Conservation (phyloP, 2,888 invertebrate genomes). For the Zaprionus obscuricornis region DNA sequence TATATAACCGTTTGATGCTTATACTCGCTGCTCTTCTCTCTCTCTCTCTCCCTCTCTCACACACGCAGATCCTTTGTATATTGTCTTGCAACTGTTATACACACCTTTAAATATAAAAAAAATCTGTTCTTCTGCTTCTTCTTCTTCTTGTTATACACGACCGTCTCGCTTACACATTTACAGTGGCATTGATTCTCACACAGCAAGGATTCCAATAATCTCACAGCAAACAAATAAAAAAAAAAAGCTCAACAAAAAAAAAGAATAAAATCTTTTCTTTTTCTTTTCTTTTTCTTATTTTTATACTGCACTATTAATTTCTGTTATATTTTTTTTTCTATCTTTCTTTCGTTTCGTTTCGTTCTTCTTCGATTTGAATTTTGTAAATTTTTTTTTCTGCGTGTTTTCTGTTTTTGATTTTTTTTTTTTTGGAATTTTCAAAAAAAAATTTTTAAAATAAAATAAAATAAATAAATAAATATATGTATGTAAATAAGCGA, state of each 20-base stretch:
- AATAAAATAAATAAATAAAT: no score
- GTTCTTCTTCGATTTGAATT: no score
- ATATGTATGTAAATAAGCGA: no score
- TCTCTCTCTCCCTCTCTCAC: not conserved
- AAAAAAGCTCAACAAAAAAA: slow-evolving; percentile 7
- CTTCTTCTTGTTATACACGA: not conserved
- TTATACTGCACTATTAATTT: not conserved
- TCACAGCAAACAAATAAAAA: no score
- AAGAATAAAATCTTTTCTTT: not conserved
- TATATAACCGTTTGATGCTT: slow-evolving; percentile 40
- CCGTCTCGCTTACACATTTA: no score
- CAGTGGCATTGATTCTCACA: no score
- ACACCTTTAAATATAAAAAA: not conserved
- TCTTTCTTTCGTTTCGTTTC: not conserved
- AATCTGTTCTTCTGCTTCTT: not conserved
- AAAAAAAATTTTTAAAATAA: not conserved
- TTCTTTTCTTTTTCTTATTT: not conserved
- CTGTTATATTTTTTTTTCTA: not conserved
- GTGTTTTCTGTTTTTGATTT: no score
- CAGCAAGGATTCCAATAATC: no score
- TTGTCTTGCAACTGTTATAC: no score
- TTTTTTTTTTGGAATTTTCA: no score
- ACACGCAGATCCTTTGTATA: slow-evolving; percentile 40
- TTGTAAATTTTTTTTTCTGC: no score
- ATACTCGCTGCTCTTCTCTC: no score